Percentiles rank a stretch among this genome's conserved stretches.
phyloP scores from a whole-genome alignment of 2,888 invertebrate species.

The Lasioglossum pauxillum region DNA sequence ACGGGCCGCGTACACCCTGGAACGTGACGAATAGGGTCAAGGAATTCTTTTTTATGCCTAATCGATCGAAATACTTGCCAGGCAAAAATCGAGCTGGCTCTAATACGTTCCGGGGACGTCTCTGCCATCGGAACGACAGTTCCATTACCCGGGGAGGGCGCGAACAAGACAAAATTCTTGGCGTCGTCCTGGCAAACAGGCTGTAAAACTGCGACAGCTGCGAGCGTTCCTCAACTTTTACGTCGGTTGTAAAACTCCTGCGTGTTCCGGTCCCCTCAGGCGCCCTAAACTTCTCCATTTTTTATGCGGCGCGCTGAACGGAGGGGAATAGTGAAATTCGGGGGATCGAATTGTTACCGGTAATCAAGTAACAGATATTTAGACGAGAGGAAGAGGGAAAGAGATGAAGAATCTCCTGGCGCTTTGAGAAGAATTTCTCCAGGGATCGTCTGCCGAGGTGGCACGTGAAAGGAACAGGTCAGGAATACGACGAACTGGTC shows the following conservation, averaged over 20 bases:
- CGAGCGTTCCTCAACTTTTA: slow-evolving; percentile 28
- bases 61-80: not conserved
- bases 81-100: not conserved
- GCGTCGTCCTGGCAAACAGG: slow-evolving; percentile 4
- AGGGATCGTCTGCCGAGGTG: slow-evolving; percentile 13
- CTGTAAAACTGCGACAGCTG: slow-evolving; percentile 26
- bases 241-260: slow-evolving; percentile 38
- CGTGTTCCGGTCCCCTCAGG: not conserved
- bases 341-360: not conserved
- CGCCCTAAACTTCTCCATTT: slow-evolving; percentile 24
- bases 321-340: not conserved
- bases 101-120: not conserved
- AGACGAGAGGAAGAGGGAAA: not conserved
- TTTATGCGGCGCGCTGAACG: not conserved
- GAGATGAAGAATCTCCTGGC: not conserved
- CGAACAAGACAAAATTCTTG: slow-evolving; percentile 11
- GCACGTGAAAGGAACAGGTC: slow-evolving; percentile 44
- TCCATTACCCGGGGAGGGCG: slow-evolving; percentile 2
- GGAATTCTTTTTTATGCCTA: not conserved
- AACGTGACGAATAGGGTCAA: too few species aligned
- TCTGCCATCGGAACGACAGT: slow-evolving; percentile 23
- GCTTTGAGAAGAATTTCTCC: not conserved
- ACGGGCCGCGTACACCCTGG: too few species aligned
- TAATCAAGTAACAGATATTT: not conserved
- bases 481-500: slow-evolving; percentile 54